Base-by-base conservation (phyloP, 2,797 vertebrate species). In the Myotis myotis region DNA sequence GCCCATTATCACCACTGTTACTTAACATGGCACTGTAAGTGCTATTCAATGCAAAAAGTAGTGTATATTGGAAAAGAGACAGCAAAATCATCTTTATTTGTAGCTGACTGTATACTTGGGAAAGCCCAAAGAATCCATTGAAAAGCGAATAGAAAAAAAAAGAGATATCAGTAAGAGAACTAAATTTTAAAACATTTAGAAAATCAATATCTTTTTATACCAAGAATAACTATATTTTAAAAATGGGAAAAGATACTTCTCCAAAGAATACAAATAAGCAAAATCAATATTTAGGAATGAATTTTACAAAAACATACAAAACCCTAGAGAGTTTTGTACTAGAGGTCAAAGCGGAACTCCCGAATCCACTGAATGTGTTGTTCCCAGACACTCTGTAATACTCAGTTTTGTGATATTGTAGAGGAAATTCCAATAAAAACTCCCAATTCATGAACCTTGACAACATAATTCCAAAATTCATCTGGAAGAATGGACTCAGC, bases 401-500 rank as follows among this genome's bases (percentile, higher is more conserved):
- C 15, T 57, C 30, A 66, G 36, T 66, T 84, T 12, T 93, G 49
- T 85, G 68, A 75, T 41, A 20, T 6, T 49, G 23, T 23, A 57
- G 23, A 66, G 1, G 44, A 71, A 81, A 95, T 94, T 81, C 68
- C 78, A 68, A 36, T 51, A 22, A 80, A 80, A 96, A 93, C 74
- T 28, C 64, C 78, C 51, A 71, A n/a, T 72, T n/a, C 92, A 78
- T 47, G 16, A 95, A 74, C 44, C 41, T 44, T 82, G 74, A 71
- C 44, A 66, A 89, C 7, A 71, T 19, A 78, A 89, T 57, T 60
- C 86, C 64, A 70, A 91, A 95, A 68, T 91, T 74, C 38, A 87
- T 51, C 80, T 55, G n/a, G 70, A 96, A 93, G 72, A 95, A 96
- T 22, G 91, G 92, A 94, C 68, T 85, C 44, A 68, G 71, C 30